Evolutionary conservation across 2,113 vertebrate species (phyloP).

Genomic region (Caloenas nicobarica): DNA sequence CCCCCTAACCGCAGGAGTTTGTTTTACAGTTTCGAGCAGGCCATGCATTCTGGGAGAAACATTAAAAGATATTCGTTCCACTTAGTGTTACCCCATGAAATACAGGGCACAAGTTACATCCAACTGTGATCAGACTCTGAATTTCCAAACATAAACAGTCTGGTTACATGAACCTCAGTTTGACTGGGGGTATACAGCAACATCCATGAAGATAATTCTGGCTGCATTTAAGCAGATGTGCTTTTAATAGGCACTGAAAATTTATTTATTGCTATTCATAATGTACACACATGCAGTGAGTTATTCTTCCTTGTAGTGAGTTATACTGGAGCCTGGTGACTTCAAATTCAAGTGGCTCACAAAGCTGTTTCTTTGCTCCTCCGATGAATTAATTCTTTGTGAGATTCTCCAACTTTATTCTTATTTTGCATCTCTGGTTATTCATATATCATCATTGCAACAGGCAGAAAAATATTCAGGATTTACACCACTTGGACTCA

Average conservation of each 20-base stretch:
- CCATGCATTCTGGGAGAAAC: accelerated
- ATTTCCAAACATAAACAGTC: not conserved
- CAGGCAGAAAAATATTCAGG: not conserved
- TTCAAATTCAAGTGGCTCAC: not conserved
- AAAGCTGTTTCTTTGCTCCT: not conserved
- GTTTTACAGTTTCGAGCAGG: not conserved
- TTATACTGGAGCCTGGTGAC: not conserved
- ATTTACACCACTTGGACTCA: not conserved
- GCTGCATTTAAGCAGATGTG: not conserved
- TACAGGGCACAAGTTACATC: not conserved
- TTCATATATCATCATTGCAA: not conserved
- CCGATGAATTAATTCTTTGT: not conserved
- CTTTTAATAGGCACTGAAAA: not conserved
- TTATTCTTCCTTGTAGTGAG: not conserved
- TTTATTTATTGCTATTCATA: not conserved
- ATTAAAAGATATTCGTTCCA: not conserved
- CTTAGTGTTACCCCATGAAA: not conserved
- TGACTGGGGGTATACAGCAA: not conserved
- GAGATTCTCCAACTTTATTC: not conserved
- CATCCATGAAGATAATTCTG: not conserved
- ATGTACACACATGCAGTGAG: not conserved
- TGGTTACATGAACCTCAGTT: not conserved
- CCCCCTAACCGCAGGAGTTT: not conserved
- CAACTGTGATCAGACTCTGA: not conserved
- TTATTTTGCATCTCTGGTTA: not conserved